Evolutionary conservation across 2,797 vertebrate species (phyloP), one percentile per base, ranked within the genome.

Genomic region (Mormyrops boulengeri): DNA sequence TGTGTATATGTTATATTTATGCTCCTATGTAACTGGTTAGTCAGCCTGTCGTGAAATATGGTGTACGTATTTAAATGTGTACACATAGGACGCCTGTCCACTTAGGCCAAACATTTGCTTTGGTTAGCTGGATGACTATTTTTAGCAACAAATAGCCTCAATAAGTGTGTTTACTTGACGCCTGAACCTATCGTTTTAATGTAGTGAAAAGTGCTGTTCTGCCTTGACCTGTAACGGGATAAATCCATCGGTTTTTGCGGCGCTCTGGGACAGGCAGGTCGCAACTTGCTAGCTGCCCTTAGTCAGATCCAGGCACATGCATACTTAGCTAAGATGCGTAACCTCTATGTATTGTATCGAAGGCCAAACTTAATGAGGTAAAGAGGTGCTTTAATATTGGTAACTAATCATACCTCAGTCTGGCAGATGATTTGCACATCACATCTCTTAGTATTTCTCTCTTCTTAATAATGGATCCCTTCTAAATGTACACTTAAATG

Each of bases 71-170:
- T 85, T 85, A 49, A 50, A 84, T 47, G 8, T 50, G 80, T 47
- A 84, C 47, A 49, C 80, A 84, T 57, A 34, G 52, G 52, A 17
- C 12, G 49, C 19, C 53, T 57, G 30, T 60, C 52, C 52, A 60
- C 55, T 49, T 55, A 82, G 69, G 88, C 88, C 88, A 80, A 38
- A 26, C 41, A 30, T 88, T 88, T 73, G 87, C 44, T 73, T 66
- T 88, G 30, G 55, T 62, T 44, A 41, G 88, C 69, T 80, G 30
- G 26, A 34, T 22, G 86, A 55, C 86, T 87, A 87, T 87, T 87
- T 87, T 87, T 87, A 87, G 86, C 19, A 87, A 41, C 52, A 9
- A 87, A 60, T 60, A 41, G 55, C 55, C 38, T 44, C 53, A n/a
- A 55, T 60, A 60, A 87, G 86, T 57, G 2, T 60, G 53, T 41